These are phyloP conservation scores for Teinopalpus imperialis DNA, from an alignment of 2,888 invertebrate species.

Conservation along the genomic window DNA sequence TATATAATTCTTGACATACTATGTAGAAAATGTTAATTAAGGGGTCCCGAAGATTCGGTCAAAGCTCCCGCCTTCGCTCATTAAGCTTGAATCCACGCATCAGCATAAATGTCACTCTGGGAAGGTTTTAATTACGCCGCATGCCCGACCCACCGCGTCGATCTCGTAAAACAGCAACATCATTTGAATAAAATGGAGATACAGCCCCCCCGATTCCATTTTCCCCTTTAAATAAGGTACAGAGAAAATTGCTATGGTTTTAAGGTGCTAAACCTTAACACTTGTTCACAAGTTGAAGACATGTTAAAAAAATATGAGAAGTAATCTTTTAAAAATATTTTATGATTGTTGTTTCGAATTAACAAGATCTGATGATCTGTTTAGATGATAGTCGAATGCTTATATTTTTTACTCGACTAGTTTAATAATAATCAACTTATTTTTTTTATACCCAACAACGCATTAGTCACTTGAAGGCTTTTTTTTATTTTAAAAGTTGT, in stretches of 20 bases:
- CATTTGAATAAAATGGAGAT: constrained; percentile 45
- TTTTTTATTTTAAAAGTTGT: too few relatives aligned
- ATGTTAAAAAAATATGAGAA: too few relatives aligned
- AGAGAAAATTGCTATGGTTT: constrained; percentile 6
- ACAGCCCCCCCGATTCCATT: constrained; percentile 35
- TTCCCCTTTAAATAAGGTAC: constrained; percentile 28
- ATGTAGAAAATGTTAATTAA: constrained; percentile 41
- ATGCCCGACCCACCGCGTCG: constrained; percentile 58
- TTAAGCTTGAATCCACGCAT: constrained; percentile 63
- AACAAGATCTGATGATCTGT: too few relatives aligned
- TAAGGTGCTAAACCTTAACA: constrained; percentile 3
- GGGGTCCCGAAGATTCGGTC: constrained; percentile 41
- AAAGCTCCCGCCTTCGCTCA: constrained; percentile 62
- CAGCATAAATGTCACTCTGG: constrained; percentile 72
- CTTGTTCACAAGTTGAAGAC: too few relatives aligned
- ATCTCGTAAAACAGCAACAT: constrained; percentile 51
- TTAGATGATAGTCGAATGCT: too few relatives aligned
- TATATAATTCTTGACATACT: constrained; percentile 9
- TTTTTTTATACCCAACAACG: too few relatives aligned
- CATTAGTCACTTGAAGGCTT: too few relatives aligned
- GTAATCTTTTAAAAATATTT: too few relatives aligned
- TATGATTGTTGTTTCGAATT: too few relatives aligned
- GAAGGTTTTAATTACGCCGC: constrained; percentile 69
- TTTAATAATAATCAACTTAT: too few relatives aligned
- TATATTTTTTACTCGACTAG: too few relatives aligned